Evolutionary conservation across 2,888 invertebrate species (phyloP), one percentile per base, ranked within the genome.

Genomic region (Spisula solida): DNA sequence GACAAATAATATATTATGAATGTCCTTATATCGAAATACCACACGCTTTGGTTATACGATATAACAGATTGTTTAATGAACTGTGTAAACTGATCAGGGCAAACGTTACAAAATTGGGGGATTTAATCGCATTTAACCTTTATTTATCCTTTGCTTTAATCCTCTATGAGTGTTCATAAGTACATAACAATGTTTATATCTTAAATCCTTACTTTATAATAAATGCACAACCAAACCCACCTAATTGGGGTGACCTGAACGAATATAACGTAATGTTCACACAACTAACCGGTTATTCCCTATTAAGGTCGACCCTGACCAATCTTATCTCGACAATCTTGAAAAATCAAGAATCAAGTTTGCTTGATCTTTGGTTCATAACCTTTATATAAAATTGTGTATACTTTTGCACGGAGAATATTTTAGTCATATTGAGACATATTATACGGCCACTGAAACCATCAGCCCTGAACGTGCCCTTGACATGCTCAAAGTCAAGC

Each of bases 111-210:
- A 70, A 83, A 51, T 83, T 51, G 41, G 29, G 41, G 75, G 51
- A 75, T 29, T 75, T 75, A 83, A 83, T 47, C 51, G 25, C 70
- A 51, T 70, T 41, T 48, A 41, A 16, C 75, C 51, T 75, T 48
- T 14, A 60, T 29, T 83, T n/a, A 47, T 48, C 75, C 75, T 83
- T 48, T 8, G 16, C 75, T 14, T 51, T 83, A 83, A 83, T 83
- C 75, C 83, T 0, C 1, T 14, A 5, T 51, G 25, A 51, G 75
- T 83, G 75, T 75, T 51, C 41, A 82, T n/a, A 47, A 66, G 70
- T 48, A 29, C 18, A 34, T 82, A 55, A 75, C 60, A 25, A 29
- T 83, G 29, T 51, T 83, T 20, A 51, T 48, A 16, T n/a, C 75
- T 75, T 8, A 47, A 82, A 75, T 51, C 31, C 70, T 1, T 31